phyloP scores from a whole-genome alignment of 2,113 vertebrate genomes.

The Cololabis saira region DNA sequence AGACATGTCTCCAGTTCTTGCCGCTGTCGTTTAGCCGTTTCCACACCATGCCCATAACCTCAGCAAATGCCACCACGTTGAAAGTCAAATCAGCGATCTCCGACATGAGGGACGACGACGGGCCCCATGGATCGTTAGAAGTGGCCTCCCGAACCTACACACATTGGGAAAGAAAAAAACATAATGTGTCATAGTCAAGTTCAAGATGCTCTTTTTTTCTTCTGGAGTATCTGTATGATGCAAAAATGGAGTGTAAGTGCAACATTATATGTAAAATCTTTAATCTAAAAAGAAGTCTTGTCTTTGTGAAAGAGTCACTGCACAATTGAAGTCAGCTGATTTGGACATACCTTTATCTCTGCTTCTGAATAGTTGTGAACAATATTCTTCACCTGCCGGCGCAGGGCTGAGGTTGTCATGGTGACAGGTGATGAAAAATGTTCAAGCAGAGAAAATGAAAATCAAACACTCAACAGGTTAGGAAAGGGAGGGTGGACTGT shows the following conservation, averaged over 20 bases:
- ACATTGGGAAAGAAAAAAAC: background rate
- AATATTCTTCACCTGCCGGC: constrained; percentile 97
- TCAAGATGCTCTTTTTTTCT: too few relatives aligned
- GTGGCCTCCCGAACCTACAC: constrained; percentile 89
- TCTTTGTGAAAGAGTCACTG: background rate
- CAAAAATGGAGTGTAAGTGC: too few relatives aligned
- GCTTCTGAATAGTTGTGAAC: constrained; percentile 98
- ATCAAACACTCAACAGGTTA: constrained; percentile 34
- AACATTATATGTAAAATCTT: background rate
- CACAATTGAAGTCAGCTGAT: background rate
- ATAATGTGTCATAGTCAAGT: too few relatives aligned
- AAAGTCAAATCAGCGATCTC: constrained; percentile 96
- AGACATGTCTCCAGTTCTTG: constrained; percentile 97
- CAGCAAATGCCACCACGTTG: constrained; percentile 92
- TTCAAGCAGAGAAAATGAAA: constrained; percentile 24
- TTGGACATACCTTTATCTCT: constrained; percentile 88
- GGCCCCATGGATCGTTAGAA: constrained; percentile 97
- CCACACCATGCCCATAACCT: constrained; percentile 99
- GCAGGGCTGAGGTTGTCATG: constrained; percentile 96
- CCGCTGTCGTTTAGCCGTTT: constrained; percentile 94
- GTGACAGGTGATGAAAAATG: constrained; percentile 58
- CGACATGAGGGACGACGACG: constrained; percentile 94
- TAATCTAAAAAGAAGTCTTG: background rate
- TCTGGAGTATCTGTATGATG: too few relatives aligned
- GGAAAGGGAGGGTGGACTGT: constrained; percentile 3